Evolutionary conservation across 2,797 vertebrate species (phyloP).

Genomic region (Coilia nasus): DNA sequence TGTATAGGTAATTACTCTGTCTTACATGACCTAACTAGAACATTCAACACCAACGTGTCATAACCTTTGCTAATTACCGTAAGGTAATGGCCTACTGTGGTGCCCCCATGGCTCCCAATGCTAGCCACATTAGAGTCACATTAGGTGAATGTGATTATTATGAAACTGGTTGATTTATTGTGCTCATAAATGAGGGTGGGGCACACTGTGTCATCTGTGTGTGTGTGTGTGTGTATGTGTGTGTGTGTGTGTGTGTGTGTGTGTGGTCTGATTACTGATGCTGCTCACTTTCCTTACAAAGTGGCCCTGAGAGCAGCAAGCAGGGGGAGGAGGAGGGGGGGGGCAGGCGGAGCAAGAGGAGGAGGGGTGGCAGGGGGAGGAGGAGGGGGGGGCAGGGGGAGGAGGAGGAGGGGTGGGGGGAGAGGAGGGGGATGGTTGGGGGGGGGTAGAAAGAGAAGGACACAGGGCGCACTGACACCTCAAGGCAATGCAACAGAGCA

Average conservation of each 20-base stretch:
- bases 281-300: background rate
- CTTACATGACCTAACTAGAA: background rate
- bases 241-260: background rate
- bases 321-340: background rate
- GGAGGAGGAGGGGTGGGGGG: background rate
- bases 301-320: background rate
- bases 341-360: background rate
- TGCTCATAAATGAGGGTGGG: too few species aligned
- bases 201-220: background rate
- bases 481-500: constrained; percentile 16
- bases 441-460: background rate
- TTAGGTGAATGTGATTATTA: too few species aligned
- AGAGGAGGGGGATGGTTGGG: background rate
- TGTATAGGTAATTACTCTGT: background rate
- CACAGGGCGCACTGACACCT: constrained; percentile 29
- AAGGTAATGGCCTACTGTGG: background rate
- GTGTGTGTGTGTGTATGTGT: background rate
- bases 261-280: background rate
- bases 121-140: too few species aligned
- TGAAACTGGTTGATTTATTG: too few species aligned
- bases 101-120: background rate
- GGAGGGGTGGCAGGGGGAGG: background rate
- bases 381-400: too few species aligned
- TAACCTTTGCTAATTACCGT: background rate
- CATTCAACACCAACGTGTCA: background rate